Conservation (phyloP, 2,888 invertebrate genomes). For the Xestia xanthographa region DNA sequence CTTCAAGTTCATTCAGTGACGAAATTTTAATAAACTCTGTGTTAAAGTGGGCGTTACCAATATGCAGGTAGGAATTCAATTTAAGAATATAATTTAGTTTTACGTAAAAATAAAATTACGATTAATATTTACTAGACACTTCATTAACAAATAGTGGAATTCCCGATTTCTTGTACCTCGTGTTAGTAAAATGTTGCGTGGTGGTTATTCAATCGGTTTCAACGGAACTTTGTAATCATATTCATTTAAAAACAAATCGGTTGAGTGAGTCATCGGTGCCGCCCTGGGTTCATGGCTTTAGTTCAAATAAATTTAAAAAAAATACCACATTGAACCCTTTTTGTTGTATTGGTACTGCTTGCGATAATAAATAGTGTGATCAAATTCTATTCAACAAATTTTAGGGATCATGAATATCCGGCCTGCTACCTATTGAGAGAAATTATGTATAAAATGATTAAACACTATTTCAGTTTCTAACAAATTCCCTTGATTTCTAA, state of each 20-base stretch:
- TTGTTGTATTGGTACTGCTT: not conserved
- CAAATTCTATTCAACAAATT: not conserved
- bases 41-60: slow-evolving; percentile 39
- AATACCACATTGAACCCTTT: slow-evolving; percentile 11
- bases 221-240: slow-evolving; percentile 60
- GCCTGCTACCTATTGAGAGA: not conserved
- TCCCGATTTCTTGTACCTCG: slow-evolving; percentile 40
- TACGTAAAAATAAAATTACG: not conserved
- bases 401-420: not conserved
- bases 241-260: slow-evolving; percentile 47
- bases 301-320: slow-evolving; percentile 21
- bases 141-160: slow-evolving; percentile 29
- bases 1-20: slow-evolving; percentile 51
- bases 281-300: slow-evolving; percentile 23
- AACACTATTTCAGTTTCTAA: no score
- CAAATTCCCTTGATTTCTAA: slow-evolving; percentile 3
- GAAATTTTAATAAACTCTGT: slow-evolving; percentile 31
- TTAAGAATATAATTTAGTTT: not conserved
- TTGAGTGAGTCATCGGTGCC: slow-evolving; percentile 47
- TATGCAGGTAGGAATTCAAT: slow-evolving; percentile 70
- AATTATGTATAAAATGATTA: not conserved
- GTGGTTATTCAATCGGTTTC: slow-evolving; percentile 58
- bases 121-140: slow-evolving; percentile 8
- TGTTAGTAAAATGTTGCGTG: slow-evolving; percentile 58
- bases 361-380: no score